Base-by-base conservation (phyloP, 2,113 vertebrate species). In the Labeo catla region DNA sequence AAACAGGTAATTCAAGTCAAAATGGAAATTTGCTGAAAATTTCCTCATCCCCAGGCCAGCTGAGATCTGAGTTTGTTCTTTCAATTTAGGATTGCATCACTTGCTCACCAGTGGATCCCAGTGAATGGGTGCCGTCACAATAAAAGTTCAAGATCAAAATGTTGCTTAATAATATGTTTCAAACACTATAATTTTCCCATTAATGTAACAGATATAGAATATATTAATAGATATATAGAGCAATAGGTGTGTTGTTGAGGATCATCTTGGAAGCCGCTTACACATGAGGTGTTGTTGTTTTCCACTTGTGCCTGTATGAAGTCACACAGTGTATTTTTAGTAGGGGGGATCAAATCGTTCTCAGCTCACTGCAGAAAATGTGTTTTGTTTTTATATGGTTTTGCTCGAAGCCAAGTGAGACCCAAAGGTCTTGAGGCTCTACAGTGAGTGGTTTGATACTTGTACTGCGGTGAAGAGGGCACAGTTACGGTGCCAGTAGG, bases 291-390 rank as follows among this genome's bases (percentile, higher is more conserved):
- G 85, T 28, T 86, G 50, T 74, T 81, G 66, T 73, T 81, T 81
- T 86, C 47, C 50, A 47, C 76, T 57, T 45, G 61, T 28, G 28
- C 23, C 39, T 61, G 19, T 63, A 81, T 49, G 79, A 72, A 70
- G 63, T 54, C 76, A 86, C 49, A 21, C 50, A 8, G 49, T 73
- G 65, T 86, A 86, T 81, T 86, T 86, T 86, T 86, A 81, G 85
- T 50, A 19, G 59, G 16, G n/a, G 39, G 84, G 84, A 43, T 81
- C 77, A 81, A 34, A 54, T 54, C 50, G 2, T 16, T 68, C 63
- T 70, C n/a, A 59, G 21, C 63, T 45, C 23, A 34, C 63, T 84
- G 52, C 2, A 21, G 6, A 49, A 66, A 65, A 63, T 16, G 9
- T 81, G 59, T 57, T n/a, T 79, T 23, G 57, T 23, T 47, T 80